phyloP scores from a whole-genome alignment of 2,113 vertebrate genomes.

The Arizona elegans region DNA sequence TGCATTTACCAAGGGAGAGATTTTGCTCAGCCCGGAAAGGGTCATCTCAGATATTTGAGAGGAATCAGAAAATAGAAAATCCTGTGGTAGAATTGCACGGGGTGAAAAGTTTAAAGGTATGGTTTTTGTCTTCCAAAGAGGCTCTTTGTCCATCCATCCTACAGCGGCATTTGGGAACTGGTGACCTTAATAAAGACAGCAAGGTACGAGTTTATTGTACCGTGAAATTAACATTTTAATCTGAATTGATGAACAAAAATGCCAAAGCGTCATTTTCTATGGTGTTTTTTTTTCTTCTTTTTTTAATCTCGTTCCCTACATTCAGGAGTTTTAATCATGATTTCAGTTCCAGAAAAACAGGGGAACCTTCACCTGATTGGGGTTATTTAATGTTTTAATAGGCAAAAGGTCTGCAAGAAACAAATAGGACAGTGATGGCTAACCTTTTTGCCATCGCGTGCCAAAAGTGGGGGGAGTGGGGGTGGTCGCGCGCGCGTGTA shows the following conservation, averaged over 20 bases:
- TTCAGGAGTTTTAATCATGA: conserved; percentile 64
- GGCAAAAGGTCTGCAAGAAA: background rate
- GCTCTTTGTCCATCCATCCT: conserved; percentile 62
- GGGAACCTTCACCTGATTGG: conserved; percentile 19
- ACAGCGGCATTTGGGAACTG: conserved; percentile 57
- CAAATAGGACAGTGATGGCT: background rate
- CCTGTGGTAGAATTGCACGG: conserved; percentile 45
- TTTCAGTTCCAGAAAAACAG: conserved; percentile 56
- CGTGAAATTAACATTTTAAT: conserved; percentile 82
- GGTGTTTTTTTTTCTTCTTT: background rate
- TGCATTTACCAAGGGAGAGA: conserved; percentile 54
- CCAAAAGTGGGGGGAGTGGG: no score
- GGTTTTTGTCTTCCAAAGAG: conserved; percentile 68
- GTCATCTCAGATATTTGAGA: conserved; percentile 29
- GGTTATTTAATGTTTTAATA: background rate
- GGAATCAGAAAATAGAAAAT: conserved; percentile 15
- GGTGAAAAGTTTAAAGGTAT: conserved; percentile 48
- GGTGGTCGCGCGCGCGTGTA: no score
- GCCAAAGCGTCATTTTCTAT: conserved; percentile 57
- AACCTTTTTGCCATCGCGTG: no score
- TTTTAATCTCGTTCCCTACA: background rate
- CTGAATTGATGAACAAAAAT: conserved; percentile 77
- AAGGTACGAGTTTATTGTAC: conserved; percentile 69
- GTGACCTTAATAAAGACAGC: conserved; percentile 77
- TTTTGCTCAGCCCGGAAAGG: background rate